Percentiles rank a stretch among this genome's conserved stretches.
These are phyloP conservation scores for Drosophila parabipectinata DNA, from an alignment of 1,140 invertebrate genomes.

Conservation along the genomic window DNA sequence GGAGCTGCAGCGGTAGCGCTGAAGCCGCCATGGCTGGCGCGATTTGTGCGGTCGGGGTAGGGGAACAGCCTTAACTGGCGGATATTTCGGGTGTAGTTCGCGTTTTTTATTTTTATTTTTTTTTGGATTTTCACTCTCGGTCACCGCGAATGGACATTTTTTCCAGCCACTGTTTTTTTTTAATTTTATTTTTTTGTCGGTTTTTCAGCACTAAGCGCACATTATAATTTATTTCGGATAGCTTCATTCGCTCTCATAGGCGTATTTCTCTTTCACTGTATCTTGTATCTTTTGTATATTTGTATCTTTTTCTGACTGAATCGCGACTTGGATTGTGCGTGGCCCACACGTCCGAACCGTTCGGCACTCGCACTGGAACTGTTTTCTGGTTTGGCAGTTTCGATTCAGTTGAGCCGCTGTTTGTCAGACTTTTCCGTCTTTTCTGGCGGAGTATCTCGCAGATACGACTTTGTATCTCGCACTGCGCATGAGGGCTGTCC, in stretches of 20 bases:
- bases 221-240: conserved; percentile 28
- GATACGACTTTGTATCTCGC: conserved; percentile 10
- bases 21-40: conserved; percentile 21
- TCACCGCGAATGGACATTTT: conserved; percentile 65
- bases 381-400: conserved; percentile 33
- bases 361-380: conserved; percentile 79
- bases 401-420: not conserved
- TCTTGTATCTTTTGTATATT: conserved; percentile 20
- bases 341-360: conserved; percentile 76
- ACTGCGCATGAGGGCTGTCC: conserved; percentile 30
- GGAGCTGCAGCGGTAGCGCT: conserved; percentile 32
- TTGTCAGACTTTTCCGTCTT: conserved; percentile 2
- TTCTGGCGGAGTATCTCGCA: conserved; percentile 28
- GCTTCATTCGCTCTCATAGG: conserved; percentile 10
- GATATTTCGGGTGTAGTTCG: conserved; percentile 12
- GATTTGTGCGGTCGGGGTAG: not conserved
- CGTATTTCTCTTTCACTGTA: conserved; percentile 46
- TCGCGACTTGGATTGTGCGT: conserved; percentile 55
- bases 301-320: conserved; percentile 25
- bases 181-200: conserved; percentile 1
- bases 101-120: conserved; percentile 6
- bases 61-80: conserved; percentile 10
- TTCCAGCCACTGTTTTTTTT: conserved; percentile 10
- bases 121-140: conserved; percentile 45
- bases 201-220: conserved; percentile 48